Evolutionary conservation across 1,140 invertebrate genomes (phyloP), one percentile per base, ranked within the genome.

Genomic region (Cherax destructor): DNA sequence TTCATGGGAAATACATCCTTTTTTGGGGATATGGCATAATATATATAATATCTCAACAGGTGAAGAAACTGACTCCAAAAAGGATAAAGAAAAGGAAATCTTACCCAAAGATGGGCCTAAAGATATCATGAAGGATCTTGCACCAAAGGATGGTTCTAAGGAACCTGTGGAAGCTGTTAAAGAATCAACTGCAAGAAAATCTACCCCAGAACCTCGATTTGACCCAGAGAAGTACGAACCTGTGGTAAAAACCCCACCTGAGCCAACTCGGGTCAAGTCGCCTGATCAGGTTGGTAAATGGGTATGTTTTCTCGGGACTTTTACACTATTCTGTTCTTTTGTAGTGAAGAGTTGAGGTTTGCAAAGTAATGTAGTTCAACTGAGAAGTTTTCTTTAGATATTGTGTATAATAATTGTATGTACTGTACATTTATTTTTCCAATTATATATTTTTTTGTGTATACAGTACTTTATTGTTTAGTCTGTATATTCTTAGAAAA

Each of bases 231-330:
- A 92, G 80, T 92, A 96, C 93, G 96, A 97, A 91, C 96, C 96
- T 41, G 96, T 98, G 83, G 97, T 98, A 76, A 98, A 98, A 94
- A 98, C 97, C 30, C 97, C 97, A 6, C 97, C 97, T 41, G 97
- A 98, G 93, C 97, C 98, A 61, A 99, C 98, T 30, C 95, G 97
- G 92, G 97, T 98, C 85, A 98, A 98, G 95, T 98, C 97, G 3
- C 98, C 98, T 9, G 98, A 98, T 94, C 97, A 98, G 94, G 93
- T 94, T 92, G 79, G 83, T 92, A 72, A 81, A 91, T 83, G 84
- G 86, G 81, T 92, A 88, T 92, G 81, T 88, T 88, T 92, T 91
- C 86, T 83, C 86, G 50, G 78, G 65, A 92, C 30, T 91, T 91
- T 85, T 79, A 72, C 65, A 84, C 76, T 74, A 7, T 74, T 74